These are phyloP conservation scores for Urechis unicinctus DNA, from an alignment of 2,888 invertebrate species.

Conservation along the genomic window DNA sequence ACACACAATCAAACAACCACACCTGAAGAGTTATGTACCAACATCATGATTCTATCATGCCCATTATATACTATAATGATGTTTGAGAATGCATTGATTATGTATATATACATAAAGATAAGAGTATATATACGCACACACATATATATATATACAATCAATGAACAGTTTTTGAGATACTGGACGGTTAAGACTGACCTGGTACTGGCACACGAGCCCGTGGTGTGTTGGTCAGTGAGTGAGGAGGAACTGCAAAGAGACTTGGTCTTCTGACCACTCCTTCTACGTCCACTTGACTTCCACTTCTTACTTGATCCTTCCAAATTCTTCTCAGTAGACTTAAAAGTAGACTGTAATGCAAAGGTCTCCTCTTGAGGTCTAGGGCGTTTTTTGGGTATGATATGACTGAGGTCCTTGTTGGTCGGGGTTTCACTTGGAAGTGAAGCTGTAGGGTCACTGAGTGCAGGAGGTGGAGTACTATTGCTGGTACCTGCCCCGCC, in stretches of 20 bases:
- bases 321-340: neutral
- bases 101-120: too few relatives aligned
- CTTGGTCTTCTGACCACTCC: neutral
- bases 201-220: constrained; percentile 65
- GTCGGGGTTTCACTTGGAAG: neutral
- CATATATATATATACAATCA: too few relatives aligned
- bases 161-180: too few relatives aligned
- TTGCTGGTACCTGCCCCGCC: neutral
- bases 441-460: neutral
- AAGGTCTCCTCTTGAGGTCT: neutral
- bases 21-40: too few relatives aligned
- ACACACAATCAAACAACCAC: neutral
- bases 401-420: neutral
- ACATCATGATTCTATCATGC: too few relatives aligned
- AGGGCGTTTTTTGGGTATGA: neutral
- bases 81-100: too few relatives aligned
- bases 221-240: constrained; percentile 34
- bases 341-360: neutral
- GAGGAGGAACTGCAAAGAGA: constrained; percentile 1
- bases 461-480: neutral
- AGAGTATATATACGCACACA: too few relatives aligned
- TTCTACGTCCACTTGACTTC: neutral
- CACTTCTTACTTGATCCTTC: too few relatives aligned
- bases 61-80: too few relatives aligned
- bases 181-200: constrained; percentile 50